These are phyloP conservation scores for Crypturellus undulatus DNA, from an alignment of 2,113 vertebrate species.

Conservation along the genomic window DNA sequence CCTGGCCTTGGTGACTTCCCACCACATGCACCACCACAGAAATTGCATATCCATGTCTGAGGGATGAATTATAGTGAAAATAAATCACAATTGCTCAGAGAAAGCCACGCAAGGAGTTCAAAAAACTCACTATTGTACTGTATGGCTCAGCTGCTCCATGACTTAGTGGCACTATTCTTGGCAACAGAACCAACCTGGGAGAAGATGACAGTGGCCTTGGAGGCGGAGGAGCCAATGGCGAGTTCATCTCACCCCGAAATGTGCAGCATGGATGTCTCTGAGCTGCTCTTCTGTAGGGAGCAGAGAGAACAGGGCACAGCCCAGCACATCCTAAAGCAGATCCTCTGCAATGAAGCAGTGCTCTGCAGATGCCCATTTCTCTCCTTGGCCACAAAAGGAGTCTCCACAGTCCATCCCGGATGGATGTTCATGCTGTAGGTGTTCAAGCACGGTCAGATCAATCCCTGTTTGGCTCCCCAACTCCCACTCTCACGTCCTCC, in stretches of 20 bases:
- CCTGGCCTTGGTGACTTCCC: background rate
- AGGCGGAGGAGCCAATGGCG: background rate
- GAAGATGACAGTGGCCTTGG: background rate
- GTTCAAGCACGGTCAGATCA: background rate
- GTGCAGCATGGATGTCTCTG: rapidly evolving
- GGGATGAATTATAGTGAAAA: background rate
- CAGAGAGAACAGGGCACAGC: background rate
- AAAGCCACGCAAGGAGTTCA: background rate
- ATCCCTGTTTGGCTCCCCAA: background rate
- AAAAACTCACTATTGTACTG: conserved; percentile 33
- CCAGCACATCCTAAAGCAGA: background rate
- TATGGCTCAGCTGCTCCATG: background rate
- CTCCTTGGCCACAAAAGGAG: background rate
- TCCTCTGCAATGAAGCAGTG: background rate
- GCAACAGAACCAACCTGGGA: background rate
- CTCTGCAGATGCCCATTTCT: background rate
- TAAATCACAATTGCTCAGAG: background rate
- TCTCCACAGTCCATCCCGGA: background rate
- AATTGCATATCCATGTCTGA: background rate
- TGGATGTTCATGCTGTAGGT: background rate
- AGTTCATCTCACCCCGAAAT: background rate
- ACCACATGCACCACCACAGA: background rate
- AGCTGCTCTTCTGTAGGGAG: rapidly evolving
- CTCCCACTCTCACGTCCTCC: background rate
- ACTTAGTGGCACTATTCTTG: conserved; percentile 52